Evolutionary conservation across 2,888 invertebrate species (phyloP).

Genomic region (Cephus sareptanus): DNA sequence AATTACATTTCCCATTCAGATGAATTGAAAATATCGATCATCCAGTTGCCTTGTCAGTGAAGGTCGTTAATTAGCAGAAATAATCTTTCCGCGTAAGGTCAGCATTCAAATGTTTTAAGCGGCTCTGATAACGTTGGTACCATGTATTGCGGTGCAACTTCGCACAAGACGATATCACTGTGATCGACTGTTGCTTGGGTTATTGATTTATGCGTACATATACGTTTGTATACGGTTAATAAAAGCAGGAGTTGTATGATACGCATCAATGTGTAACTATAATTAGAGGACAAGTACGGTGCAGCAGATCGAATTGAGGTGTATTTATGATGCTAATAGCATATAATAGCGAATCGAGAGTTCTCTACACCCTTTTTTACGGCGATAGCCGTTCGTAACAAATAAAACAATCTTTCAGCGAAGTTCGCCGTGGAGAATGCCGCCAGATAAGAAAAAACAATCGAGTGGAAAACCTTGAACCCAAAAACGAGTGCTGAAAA

Average conservation of each 20-base stretch:
- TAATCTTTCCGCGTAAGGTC: background rate
- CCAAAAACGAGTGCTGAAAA: slow-evolving; percentile 22
- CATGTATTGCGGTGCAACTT: background rate
- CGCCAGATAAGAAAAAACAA: slow-evolving; percentile 23
- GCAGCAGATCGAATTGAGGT: background rate
- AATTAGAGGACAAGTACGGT: slow-evolving; percentile 1
- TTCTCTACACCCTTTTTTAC: background rate
- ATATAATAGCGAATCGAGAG: background rate
- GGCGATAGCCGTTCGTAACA: background rate
- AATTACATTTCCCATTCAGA: background rate
- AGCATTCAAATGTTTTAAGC: background rate
- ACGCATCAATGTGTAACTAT: background rate
- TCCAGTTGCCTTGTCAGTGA: background rate
- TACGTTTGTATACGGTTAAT: background rate
- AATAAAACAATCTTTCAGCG: background rate
- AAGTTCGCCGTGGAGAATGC: slow-evolving; percentile 14
- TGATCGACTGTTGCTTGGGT: slow-evolving; percentile 8
- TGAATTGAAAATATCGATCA: background rate
- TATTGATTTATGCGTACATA: slow-evolving; percentile 6
- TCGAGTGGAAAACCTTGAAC: slow-evolving; percentile 29
- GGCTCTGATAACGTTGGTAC: background rate
- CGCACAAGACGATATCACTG: background rate
- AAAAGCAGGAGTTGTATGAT: background rate
- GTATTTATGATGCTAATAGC: background rate
- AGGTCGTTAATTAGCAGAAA: background rate